Evolutionary conservation across 2,113 vertebrate species (phyloP), one percentile per base, ranked within the genome.

Genomic region (Electrona antarctica): DNA sequence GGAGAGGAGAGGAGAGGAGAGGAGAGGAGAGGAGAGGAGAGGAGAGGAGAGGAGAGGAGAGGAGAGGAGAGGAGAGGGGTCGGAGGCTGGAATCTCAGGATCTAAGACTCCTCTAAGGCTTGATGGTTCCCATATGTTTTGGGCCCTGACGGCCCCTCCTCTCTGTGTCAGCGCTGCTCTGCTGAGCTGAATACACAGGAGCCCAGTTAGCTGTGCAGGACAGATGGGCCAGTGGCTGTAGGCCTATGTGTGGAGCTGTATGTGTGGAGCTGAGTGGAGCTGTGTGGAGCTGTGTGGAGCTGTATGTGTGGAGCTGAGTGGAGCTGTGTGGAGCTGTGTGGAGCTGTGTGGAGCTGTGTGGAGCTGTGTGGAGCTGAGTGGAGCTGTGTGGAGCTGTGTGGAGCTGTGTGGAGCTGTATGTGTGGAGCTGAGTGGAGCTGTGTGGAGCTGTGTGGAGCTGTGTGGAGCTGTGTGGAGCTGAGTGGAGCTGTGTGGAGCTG

Each of bases 101-200:
- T 84, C 85, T 89, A 75, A 86, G 71, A 82, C 84, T 83, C 82
- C 33, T 84, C 79, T 81, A 86, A 86, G 81, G 83, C 87, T 90
- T 93, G 94, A 95, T 95, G 90, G 88, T 90, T 95, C 93, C 94
- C 94, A 95, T 94, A 95, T 95, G 94, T 93, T 91, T 74, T 47
- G 78, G n/a, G 71, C 86, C 89, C 87, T 83, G 67, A 69, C 15
- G 70, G 76, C 47, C 69, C 76, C 86, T 74, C 84, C 85, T 70
- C 82, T 60, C 64, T 72, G 33, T 41, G 33, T 41, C 82, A 60
- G 65, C 70, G 77, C 74, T 88, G 77, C 87, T 90, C 69, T 71
- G 77, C 88, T 77, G 81, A 45, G 78, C 67, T 78, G 78, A 89
- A 90, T 86, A 85, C 87, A 90, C 89, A 91, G 89, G 88, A 89